These are phyloP conservation scores for Myodes glareolus DNA, from an alignment of 2,113 vertebrate genomes.

Conservation along the genomic window DNA sequence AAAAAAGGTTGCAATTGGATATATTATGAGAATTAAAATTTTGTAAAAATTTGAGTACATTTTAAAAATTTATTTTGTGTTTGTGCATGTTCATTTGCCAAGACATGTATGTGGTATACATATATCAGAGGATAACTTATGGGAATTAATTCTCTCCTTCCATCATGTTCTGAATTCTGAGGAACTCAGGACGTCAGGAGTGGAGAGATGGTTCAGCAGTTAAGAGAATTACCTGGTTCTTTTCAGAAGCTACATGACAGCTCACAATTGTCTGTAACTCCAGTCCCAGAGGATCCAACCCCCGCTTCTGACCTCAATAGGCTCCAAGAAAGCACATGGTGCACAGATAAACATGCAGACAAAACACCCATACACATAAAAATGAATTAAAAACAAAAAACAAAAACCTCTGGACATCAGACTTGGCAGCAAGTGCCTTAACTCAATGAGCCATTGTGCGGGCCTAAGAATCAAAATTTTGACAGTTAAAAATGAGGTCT, in stretches of 20 bases:
- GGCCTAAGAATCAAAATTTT: slow-evolving; percentile 12
- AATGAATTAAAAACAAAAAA: background rate
- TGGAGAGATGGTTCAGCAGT: background rate
- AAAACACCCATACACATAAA: background rate
- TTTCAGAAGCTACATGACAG: background rate
- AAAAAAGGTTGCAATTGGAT: background rate
- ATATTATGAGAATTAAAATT: background rate
- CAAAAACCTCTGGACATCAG: background rate
- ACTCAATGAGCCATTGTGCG: background rate
- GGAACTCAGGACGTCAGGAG: background rate
- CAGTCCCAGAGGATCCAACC: background rate
- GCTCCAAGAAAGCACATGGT: background rate
- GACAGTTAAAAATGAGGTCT: slow-evolving; percentile 17
- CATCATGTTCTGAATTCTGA: background rate
- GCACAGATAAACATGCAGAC: background rate
- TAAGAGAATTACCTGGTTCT: background rate
- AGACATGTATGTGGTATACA: background rate
- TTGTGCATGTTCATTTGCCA: background rate
- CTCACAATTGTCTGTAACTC: background rate
- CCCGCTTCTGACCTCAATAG: background rate
- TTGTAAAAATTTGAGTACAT: background rate
- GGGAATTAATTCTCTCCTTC: background rate
- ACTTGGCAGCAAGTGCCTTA: background rate
- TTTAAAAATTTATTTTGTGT: background rate
- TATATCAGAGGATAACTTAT: background rate